phyloP scores from a whole-genome alignment of 2,113 vertebrate genomes.

The Gymnorhina tibicen region DNA sequence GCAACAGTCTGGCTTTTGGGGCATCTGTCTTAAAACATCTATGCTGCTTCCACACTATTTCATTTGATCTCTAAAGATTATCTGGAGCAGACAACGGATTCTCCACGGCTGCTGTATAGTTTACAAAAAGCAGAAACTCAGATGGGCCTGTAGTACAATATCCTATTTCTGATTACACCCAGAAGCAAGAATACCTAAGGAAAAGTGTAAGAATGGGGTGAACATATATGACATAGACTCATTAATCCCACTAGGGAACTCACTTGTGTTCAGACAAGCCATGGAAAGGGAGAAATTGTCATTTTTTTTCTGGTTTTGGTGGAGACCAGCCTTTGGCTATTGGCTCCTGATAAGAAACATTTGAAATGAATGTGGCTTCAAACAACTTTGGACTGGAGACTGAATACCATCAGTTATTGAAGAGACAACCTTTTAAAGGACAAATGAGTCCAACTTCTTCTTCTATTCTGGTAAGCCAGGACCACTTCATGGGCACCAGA shows the following conservation, averaged over 20 bases:
- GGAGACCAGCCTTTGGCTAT: background rate
- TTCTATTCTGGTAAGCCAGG: background rate
- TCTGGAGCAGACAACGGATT: background rate
- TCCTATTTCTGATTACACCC: background rate
- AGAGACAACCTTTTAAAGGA: background rate
- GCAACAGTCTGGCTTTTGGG: background rate
- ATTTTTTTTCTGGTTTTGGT: background rate
- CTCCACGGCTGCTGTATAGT: background rate
- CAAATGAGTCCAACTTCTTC: background rate
- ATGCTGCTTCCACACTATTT: background rate
- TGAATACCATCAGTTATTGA: background rate
- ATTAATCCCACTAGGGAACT: background rate
- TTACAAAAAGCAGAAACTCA: background rate
- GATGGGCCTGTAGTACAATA: background rate
- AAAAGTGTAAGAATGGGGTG: background rate
- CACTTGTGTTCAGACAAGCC: background rate
- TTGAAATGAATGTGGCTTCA: background rate
- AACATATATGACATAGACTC: background rate
- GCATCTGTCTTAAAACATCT: background rate
- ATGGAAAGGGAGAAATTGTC: background rate
- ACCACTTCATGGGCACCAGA: background rate
- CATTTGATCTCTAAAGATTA: background rate
- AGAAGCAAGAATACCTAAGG: background rate
- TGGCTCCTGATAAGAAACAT: background rate
- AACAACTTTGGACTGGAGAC: background rate